Evolutionary conservation across 2,797 vertebrate genomes (phyloP), one percentile per base, ranked within the genome.

Genomic region (Pteropus rufus): DNA sequence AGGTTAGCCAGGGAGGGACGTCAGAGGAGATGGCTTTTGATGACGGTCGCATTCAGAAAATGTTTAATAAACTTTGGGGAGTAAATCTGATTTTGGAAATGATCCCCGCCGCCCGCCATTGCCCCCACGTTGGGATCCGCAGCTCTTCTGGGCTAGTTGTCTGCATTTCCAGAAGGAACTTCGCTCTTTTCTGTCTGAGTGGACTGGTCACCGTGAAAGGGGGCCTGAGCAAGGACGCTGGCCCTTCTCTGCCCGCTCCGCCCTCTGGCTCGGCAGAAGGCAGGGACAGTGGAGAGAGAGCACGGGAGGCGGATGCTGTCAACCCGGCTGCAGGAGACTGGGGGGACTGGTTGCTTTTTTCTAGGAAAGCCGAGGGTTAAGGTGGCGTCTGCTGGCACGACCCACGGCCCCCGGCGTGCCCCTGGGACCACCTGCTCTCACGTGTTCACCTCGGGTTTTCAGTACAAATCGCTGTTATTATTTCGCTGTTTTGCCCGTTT

Each of bases 261-360:
- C 56, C 56, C 56, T 11, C 24, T 7, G 9, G 49, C 49, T 15
- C 15, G 49, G 56, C 90, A 64, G 0, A 3, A 97, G 76, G 88
- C 95, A 67, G 90, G 96, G 75, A 75, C 90, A 90, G 85, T 85
- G 0, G 84, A 88, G 34, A 44, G 36, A 10, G 9, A 5, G 34
- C 77, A 90, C 89, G 52, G 54, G 77, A 94, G 80, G 19, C 11
- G 92, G 96, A 77, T 69, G 77, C 84, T 82, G 52, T 85, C 95
- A 84, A 65, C 82, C 93, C 95, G 29, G 9, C 9, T 0, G 14
- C 31, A 58, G 81, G 64, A 79, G 34, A 80, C 0, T 0, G 52
- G 34, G 18, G 49, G 72, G 41, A 14, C n/a, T 21, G 2, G 41
- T 3, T 31, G 10, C 26, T 19, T 49, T 44, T 67, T 70, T 1